A percentile compares a stretch with the other conserved stretches of the same genome.
Evolutionary conservation across 2,113 vertebrate genomes (phyloP).

Genomic region (Podarcis raffonei): DNA sequence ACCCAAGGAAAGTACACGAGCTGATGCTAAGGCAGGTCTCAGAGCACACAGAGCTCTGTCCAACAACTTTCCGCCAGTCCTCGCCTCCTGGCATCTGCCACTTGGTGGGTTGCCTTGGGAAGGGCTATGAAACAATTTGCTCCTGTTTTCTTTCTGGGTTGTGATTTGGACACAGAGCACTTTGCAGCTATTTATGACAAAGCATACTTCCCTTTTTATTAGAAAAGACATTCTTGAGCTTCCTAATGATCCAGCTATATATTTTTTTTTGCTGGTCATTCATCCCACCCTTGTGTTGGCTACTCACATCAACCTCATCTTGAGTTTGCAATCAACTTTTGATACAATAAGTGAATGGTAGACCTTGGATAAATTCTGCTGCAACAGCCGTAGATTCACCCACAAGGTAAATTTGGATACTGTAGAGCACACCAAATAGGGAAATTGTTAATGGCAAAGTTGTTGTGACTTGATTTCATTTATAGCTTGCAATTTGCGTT

Average conservation of each 20-base stretch:
- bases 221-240: neutral
- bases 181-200: neutral
- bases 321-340: neutral
- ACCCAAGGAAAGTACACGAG: too few species aligned
- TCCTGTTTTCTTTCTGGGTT: neutral
- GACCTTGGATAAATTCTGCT: neutral
- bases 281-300: neutral
- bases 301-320: neutral
- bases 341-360: conserved; percentile 2
- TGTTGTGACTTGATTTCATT: conserved; percentile 37
- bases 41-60: too few species aligned
- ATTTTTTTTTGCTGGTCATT: neutral
- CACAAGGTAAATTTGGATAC: neutral
- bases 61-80: too few species aligned
- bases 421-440: neutral
- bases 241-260: neutral
- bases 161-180: neutral
- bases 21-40: neutral
- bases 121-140: neutral
- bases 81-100: too few species aligned
- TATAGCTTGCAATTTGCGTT: conserved; percentile 44
- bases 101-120: neutral
- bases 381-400: neutral
- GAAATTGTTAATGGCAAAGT: conserved; percentile 31
- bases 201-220: neutral